phyloP scores from a whole-genome alignment of 1,140 invertebrate genomes.

The Zaprionus camerounensis region DNA sequence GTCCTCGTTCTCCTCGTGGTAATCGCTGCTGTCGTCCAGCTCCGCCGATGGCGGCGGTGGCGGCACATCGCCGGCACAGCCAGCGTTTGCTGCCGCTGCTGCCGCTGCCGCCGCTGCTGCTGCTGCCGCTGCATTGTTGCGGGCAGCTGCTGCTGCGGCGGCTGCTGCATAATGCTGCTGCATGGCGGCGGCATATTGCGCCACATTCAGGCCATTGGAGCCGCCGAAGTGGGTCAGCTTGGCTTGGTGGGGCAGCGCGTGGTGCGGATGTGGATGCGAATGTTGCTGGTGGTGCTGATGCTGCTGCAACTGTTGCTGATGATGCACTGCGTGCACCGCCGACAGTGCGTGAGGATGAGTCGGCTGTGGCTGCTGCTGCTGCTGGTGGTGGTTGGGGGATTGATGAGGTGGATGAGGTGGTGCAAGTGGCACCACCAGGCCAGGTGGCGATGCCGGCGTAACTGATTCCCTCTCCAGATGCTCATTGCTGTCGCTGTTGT shows the following conservation, averaged over 20 bases:
- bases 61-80: conserved; percentile 14
- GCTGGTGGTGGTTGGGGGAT: conserved; percentile 24
- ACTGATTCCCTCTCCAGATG: conserved; percentile 40
- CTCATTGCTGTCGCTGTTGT: conserved; percentile 43
- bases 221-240: conserved; percentile 43
- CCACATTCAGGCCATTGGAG: conserved; percentile 75
- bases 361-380: conserved; percentile 7
- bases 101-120: conserved; percentile 58
- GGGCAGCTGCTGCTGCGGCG: conserved; percentile 68
- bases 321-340: conserved; percentile 4
- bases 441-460: conserved; percentile 21
- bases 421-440: conserved; percentile 22
- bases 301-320: conserved; percentile 45
- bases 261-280: conserved; percentile 48
- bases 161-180: conserved; percentile 79
- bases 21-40: conserved; percentile 79
- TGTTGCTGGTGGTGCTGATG: conserved; percentile 43
- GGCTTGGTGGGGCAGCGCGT: conserved; percentile 46
- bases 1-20: conserved; percentile 81
- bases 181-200: conserved; percentile 79
- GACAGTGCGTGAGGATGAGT: neutral
- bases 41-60: conserved; percentile 35
- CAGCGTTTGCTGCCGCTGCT: conserved; percentile 35
- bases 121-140: conserved; percentile 66
- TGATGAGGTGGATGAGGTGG: conserved; percentile 36